phyloP scores from a whole-genome alignment of 2,888 invertebrate species.

The Drosophila tanythrix region DNA sequence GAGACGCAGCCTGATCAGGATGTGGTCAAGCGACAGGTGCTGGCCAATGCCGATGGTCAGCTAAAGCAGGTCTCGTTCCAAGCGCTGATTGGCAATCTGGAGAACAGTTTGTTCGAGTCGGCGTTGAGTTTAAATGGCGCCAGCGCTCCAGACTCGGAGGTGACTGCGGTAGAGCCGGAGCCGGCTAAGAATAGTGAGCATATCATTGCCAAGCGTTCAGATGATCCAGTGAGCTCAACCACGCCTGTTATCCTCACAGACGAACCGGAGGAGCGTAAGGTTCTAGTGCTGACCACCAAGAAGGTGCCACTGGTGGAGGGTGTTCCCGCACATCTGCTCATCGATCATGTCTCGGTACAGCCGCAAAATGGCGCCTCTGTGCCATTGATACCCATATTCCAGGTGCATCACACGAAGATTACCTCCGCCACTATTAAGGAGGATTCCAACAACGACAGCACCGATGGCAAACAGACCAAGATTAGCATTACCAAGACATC shows the following conservation, averaged over 20 bases:
- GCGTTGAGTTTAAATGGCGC: constrained; percentile 75
- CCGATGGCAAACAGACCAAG: constrained; percentile 72
- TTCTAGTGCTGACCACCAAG: constrained; percentile 74
- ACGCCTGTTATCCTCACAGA: constrained; percentile 2
- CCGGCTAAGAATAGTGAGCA: constrained; percentile 30
- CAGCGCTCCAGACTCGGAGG: constrained; percentile 57
- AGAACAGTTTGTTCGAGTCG: constrained; percentile 77
- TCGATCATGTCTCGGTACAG: constrained; percentile 81
- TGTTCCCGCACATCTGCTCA: constrained; percentile 76
- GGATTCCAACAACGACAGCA: constrained; percentile 56
- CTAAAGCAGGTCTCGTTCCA: constrained; percentile 79
- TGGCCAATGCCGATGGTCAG: constrained; percentile 60
- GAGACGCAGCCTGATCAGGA: constrained; percentile 44
- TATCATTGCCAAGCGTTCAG: constrained; percentile 54
- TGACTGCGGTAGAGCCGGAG: constrained; percentile 56
- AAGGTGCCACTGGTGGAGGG: constrained; percentile 64
- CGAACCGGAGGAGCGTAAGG: constrained; percentile 50
- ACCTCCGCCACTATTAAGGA: constrained; percentile 67
- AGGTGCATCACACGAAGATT: constrained; percentile 75
- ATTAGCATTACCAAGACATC: constrained; percentile 73
- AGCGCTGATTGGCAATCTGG: constrained; percentile 79
- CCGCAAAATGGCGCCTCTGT: constrained; percentile 60
- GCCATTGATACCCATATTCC: constrained; percentile 75
- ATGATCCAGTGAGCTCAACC: constrained; percentile 28
- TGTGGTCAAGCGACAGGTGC: constrained; percentile 72